Evolutionary conservation across 2,113 vertebrate genomes (phyloP).

Genomic region (Mystacornis crossleyi): DNA sequence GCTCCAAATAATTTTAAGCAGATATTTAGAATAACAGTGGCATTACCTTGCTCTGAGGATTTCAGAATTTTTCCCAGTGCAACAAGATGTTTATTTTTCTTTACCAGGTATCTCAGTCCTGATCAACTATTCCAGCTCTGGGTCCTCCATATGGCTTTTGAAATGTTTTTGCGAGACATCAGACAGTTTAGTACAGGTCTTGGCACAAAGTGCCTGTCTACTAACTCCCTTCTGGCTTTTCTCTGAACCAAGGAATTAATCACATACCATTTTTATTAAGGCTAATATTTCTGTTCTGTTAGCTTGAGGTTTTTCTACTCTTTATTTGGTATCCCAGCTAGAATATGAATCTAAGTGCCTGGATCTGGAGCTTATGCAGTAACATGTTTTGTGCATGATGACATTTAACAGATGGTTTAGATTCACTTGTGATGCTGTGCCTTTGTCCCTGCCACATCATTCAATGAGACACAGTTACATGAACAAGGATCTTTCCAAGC

Average conservation of each 20-base stretch:
- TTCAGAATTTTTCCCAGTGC: not conserved
- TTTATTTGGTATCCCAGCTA: not conserved
- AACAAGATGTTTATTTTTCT: not conserved
- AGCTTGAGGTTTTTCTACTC: not conserved
- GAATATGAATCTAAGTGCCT: not conserved
- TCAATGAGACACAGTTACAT: not conserved
- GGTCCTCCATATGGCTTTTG: not conserved
- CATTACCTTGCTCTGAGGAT: not conserved
- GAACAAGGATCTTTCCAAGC: not conserved
- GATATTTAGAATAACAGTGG: not conserved
- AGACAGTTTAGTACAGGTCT: not conserved
- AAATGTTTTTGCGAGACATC: not conserved
- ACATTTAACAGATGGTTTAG: constrained; percentile 49
- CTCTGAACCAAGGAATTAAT: not conserved
- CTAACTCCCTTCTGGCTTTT: not conserved
- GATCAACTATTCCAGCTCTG: not conserved
- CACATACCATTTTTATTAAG: not conserved
- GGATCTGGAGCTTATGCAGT: not conserved
- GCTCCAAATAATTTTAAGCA: not conserved
- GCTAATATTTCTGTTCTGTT: not conserved
- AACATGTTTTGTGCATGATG: not conserved
- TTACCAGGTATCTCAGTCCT: not conserved
- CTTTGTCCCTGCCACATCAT: constrained; percentile 5
- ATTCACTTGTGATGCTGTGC: not conserved
- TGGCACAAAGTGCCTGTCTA: not conserved